These are phyloP conservation scores for Microcebus tavaratra DNA, from an alignment of 2,113 vertebrate species.

Conservation along the genomic window DNA sequence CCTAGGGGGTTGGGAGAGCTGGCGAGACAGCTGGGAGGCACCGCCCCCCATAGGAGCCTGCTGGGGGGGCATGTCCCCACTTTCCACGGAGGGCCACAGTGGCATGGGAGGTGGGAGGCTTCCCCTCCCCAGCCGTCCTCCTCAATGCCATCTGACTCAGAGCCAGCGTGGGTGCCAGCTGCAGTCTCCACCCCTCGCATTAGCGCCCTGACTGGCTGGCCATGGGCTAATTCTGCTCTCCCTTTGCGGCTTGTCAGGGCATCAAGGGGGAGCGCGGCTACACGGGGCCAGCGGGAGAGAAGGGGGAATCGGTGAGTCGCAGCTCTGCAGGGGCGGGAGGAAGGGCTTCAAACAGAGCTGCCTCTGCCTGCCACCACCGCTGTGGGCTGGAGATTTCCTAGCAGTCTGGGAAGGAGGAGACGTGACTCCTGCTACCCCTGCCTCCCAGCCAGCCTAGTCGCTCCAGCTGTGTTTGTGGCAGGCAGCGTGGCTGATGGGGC, in stretches of 20 bases:
- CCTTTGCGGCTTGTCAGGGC: constrained; percentile 82
- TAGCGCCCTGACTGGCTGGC: not conserved
- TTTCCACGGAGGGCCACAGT: not conserved
- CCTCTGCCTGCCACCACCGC: not conserved
- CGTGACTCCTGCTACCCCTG: not conserved
- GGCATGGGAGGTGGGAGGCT: not conserved
- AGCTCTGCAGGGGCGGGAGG: rapidly evolving
- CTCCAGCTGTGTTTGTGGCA: constrained; percentile 32
- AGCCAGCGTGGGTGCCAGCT: not conserved
- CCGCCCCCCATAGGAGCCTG: too few species aligned
- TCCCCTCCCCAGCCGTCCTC: not conserved
- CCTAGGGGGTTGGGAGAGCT: not conserved
- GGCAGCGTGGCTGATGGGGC: not conserved
- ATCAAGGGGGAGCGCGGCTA: constrained; percentile 94
- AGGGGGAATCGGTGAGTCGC: constrained; percentile 93
- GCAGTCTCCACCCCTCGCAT: not conserved
- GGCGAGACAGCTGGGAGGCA: not conserved
- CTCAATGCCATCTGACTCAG: not conserved
- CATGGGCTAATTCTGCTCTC: not conserved
- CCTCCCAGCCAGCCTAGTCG: not conserved
- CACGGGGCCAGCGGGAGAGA: constrained; percentile 87
- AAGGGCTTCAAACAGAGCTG: not conserved
- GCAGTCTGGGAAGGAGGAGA: not conserved
- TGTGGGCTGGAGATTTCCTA: not conserved
- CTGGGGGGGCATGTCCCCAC: not conserved